Evolutionary conservation across 2,888 invertebrate species (phyloP).

Genomic region (Petrolisthes cinctipes): DNA sequence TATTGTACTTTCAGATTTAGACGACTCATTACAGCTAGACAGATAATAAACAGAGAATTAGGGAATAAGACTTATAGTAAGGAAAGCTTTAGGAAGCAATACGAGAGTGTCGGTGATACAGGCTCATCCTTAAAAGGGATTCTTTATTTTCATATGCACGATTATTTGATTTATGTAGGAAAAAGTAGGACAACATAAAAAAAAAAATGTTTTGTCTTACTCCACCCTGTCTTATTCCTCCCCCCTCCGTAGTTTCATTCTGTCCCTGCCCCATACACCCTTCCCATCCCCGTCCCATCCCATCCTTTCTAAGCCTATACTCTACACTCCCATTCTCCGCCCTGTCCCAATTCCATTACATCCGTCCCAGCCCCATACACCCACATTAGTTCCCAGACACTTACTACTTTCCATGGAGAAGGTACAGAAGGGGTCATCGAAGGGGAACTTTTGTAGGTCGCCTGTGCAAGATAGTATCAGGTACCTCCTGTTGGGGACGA

Average conservation of each 20-base stretch:
- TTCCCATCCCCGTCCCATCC: not conserved
- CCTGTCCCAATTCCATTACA: not conserved
- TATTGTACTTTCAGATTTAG: too few relatives aligned
- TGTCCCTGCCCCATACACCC: not conserved
- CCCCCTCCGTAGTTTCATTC: not conserved
- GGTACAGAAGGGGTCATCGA: constrained; percentile 94
- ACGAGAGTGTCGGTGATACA: too few relatives aligned
- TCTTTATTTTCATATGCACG: too few relatives aligned
- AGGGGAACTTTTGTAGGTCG: constrained; percentile 93
- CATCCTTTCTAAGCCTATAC: not conserved
- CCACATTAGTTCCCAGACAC: constrained; percentile 71
- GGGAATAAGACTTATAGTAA: too few relatives aligned
- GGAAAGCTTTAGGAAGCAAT: too few relatives aligned
- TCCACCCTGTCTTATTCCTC: too few relatives aligned
- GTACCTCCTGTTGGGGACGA: constrained; percentile 79
- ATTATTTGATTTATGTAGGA: too few relatives aligned
- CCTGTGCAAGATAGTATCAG: constrained; percentile 94
- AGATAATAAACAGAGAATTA: too few relatives aligned
- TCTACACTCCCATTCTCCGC: not conserved
- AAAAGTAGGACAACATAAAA: too few relatives aligned
- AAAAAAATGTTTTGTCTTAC: too few relatives aligned
- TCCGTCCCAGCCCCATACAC: not conserved
- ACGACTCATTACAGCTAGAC: too few relatives aligned
- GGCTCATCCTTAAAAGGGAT: too few relatives aligned
- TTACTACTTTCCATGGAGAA: constrained; percentile 97